Percentiles rank a stretch among this genome's conserved stretches.
phyloP scores from a whole-genome alignment of 2,113 vertebrate genomes.

The Montifringilla adamsi region DNA sequence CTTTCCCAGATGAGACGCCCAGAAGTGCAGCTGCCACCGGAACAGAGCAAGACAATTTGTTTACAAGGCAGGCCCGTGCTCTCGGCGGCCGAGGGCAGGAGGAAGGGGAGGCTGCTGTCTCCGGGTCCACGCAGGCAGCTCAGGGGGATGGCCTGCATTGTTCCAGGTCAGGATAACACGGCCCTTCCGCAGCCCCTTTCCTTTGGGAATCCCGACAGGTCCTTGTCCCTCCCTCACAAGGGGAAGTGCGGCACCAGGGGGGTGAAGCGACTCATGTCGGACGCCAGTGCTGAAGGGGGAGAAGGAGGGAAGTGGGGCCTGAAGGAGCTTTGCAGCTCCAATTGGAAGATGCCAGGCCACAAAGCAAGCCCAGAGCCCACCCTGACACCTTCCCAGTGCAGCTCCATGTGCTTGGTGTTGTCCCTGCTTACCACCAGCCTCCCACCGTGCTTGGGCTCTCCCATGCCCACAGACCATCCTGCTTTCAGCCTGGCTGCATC shows the following conservation, averaged over 20 bases:
- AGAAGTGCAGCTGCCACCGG: not conserved
- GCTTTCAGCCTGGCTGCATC: not conserved
- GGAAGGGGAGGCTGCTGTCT: not conserved
- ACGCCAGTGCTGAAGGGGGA: fast-evolving
- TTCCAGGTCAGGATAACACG: constrained; percentile 5
- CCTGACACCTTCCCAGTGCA: not conserved
- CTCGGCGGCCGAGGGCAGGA: fast-evolving
- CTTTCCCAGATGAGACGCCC: not conserved
- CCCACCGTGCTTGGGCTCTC: not conserved
- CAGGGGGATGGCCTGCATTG: not conserved
- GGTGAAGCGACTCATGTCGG: fast-evolving
- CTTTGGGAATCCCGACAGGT: not conserved
- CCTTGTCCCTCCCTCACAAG: not conserved
- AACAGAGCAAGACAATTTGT: not conserved
- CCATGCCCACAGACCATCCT: not conserved
- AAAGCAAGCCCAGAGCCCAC: not conserved
- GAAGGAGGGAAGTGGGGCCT: not conserved
- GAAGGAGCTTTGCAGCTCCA: not conserved
- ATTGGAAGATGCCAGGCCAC: fast-evolving
- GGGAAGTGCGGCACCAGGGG: not conserved
- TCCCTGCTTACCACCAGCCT: not conserved
- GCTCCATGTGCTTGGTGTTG: fast-evolving
- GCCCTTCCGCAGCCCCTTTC: constrained; percentile 20
- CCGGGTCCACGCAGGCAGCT: fast-evolving
- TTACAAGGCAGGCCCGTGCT: not conserved